Base-by-base conservation (phyloP, 1,140 invertebrate species). In the Lepidostoma basale region DNA sequence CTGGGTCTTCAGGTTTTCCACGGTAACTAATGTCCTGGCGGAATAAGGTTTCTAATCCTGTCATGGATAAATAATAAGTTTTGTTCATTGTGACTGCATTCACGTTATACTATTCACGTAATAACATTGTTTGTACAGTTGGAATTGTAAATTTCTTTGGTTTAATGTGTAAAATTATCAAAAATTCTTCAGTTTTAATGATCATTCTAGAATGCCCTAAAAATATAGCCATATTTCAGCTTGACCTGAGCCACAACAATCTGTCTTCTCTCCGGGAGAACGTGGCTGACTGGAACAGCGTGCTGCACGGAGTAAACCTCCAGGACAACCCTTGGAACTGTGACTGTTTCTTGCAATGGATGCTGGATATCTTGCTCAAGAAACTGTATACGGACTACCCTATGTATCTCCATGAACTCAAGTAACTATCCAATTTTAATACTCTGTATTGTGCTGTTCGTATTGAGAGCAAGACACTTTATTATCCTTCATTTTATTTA, bases 271-370 rank as follows among this genome's bases (percentile, higher is more conserved):
- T 84, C 3, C 76, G 81, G 0, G 74, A 76, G 52, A 69, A 73
- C 3, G 62, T 81, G 0, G 66, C 82, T 0, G 72, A 77, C n/a
- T 83, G 81, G 81, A 59, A 75, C 0, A 33, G 52, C 0, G 56
- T 81, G 2, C 47, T 58, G 0, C 77, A 80, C 18, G 80, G 79
- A 0, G 77, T 80, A 0, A 80, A 85, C 69, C 72, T 85, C 10
- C 83, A 84, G 73, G 74, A 73, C 47, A 85, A 85, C 47, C 83
- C 83, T 1, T 85, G 83, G 83, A 72, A 79, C 58, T 85, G 83
- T 60, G 63, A 65, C n/a, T 85, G 83, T 58, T 74, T 78, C 8
- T 60, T 84, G 74, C 83, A 85, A 70, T 84, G 83, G 83, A 56
- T 84, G 54, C 62, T 84, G n/a, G 77, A 82, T 12, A 75, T 76